A percentile compares a stretch with the other conserved stretches of the same genome.
Conservation (phyloP, 2,797 vertebrate genomes). For the Bradypodion pumilum region DNA sequence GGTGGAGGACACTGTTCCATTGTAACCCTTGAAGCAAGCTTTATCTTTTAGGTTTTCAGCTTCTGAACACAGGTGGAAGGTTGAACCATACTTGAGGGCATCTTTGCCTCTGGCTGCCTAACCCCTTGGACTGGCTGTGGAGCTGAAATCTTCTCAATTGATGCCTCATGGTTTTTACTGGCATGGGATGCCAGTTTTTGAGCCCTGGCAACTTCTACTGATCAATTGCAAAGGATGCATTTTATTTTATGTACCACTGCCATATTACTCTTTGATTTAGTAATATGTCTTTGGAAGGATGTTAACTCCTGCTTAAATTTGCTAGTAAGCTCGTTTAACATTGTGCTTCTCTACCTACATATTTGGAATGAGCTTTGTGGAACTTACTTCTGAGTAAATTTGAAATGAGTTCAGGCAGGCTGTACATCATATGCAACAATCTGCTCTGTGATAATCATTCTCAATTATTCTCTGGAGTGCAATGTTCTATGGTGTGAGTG, state of each 20-base stretch:
- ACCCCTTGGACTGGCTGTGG: neutral
- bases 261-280: neutral
- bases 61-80: neutral
- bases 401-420: neutral
- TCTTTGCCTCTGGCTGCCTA: neutral
- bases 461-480: neutral
- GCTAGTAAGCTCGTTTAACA: neutral
- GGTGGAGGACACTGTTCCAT: neutral
- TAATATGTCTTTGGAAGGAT: neutral
- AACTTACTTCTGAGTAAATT: neutral
- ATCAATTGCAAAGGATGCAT: neutral
- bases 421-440: neutral
- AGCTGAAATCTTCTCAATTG: neutral
- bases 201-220: neutral
- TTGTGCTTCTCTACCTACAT: neutral
- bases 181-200: neutral
- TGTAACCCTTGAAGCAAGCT: neutral
- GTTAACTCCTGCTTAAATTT: neutral
- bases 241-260: neutral
- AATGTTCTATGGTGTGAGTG: neutral
- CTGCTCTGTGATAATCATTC: neutral
- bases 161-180: neutral
- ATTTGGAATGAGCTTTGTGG: neutral
- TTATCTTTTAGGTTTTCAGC: neutral
- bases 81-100: no score